phyloP scores from a whole-genome alignment of 2,888 invertebrate genomes.

The Thereva unica region DNA sequence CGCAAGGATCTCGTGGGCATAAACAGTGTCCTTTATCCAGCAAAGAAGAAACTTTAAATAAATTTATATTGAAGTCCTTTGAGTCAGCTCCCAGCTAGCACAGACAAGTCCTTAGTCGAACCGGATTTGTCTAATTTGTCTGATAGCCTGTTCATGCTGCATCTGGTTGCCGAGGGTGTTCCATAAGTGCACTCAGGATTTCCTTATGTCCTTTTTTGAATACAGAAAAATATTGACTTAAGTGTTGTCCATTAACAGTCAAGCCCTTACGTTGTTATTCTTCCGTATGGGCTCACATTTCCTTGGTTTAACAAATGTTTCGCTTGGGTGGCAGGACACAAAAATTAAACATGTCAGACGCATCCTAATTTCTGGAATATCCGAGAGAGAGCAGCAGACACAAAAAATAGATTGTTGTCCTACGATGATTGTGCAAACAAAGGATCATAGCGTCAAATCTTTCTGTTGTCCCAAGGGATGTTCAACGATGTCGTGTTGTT shows the following conservation, averaged over 20 bases:
- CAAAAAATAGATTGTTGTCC: constrained; percentile 13
- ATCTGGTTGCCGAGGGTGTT: too few species aligned
- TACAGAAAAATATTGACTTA: background rate
- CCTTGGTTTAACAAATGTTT: background rate
- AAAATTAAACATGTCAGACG: background rate
- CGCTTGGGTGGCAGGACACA: constrained; percentile 28
- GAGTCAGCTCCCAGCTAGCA: too few species aligned
- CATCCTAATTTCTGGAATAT: constrained; percentile 23
- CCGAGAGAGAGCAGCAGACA: too few species aligned
- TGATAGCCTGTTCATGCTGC: too few species aligned
- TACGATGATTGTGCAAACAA: constrained; percentile 19
- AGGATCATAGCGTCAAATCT: constrained; percentile 5
- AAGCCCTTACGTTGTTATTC: constrained; percentile 9
- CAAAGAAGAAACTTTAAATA: too few species aligned
- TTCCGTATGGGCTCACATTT: constrained; percentile 12
- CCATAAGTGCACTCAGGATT: too few species aligned
- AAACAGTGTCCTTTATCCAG: too few species aligned
- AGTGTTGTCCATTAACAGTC: constrained; percentile 21
- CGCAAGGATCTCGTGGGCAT: too few species aligned
- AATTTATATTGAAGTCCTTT: too few species aligned
- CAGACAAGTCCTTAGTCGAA: too few species aligned
- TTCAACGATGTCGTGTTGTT: constrained; percentile 14
- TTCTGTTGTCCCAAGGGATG: background rate
- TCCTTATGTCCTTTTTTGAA: too few species aligned
- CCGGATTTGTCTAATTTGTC: too few species aligned